phyloP scores from a whole-genome alignment of 2,113 vertebrate species.

The Engystomops pustulosus region DNA sequence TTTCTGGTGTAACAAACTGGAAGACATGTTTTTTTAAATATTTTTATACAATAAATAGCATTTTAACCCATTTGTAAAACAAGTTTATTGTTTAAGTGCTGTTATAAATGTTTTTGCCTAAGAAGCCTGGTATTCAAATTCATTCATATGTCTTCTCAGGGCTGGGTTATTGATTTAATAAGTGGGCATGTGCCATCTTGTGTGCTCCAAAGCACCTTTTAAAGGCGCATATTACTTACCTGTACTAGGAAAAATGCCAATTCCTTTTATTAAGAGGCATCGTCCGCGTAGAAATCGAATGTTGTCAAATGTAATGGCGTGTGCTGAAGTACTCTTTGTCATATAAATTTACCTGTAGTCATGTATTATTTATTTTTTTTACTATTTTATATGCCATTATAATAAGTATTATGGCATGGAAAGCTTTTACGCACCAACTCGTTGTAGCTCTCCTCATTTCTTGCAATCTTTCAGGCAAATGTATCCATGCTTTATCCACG shows the following conservation, averaged over 20 bases:
- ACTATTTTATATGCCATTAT: conserved; percentile 96
- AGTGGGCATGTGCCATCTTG: conserved; percentile 65
- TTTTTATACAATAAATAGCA: background rate
- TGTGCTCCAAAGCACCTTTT: conserved; percentile 65
- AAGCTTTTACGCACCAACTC: conserved; percentile 88
- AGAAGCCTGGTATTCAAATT: conserved; percentile 63
- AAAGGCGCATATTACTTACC: conserved; percentile 71
- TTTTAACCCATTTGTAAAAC: conserved; percentile 39
- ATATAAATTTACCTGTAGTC: conserved; percentile 88
- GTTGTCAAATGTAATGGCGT: conserved; percentile 86
- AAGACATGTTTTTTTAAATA: background rate
- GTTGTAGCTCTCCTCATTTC: conserved; percentile 84
- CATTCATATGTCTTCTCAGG: conserved; percentile 44
- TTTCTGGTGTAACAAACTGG: background rate
- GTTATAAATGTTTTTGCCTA: conserved; percentile 63
- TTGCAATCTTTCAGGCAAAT: conserved; percentile 90
- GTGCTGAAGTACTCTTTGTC: conserved; percentile 90
- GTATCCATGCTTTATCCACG: conserved; percentile 84
- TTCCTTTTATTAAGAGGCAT: conserved; percentile 81
- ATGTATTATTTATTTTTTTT: conserved; percentile 93
- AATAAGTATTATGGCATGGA: conserved; percentile 92
- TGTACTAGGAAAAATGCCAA: conserved; percentile 68
- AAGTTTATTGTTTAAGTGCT: conserved; percentile 52
- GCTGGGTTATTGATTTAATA: conserved; percentile 68
- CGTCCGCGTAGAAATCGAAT: conserved; percentile 76